Percentiles rank a stretch among this genome's conserved stretches.
Evolutionary conservation across 2,113 vertebrate genomes (phyloP).

Genomic region (crab-eating macaque (Macaca fascicularis)): DNA sequence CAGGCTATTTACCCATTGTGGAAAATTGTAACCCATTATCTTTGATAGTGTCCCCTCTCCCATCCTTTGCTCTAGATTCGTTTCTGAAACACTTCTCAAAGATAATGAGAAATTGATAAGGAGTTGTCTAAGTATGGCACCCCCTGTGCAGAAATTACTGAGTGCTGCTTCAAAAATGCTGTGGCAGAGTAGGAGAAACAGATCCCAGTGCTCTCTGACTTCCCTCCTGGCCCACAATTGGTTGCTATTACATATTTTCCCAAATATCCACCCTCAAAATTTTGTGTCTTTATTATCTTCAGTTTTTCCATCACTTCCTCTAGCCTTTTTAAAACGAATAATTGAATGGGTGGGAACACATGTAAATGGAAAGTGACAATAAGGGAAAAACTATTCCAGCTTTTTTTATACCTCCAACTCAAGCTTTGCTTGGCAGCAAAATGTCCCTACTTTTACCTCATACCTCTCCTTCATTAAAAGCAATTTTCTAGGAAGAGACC

Average conservation of each 20-base stretch:
- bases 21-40: not conserved
- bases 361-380: not conserved
- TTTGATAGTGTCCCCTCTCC: not conserved
- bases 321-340: not conserved
- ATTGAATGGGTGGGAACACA: not conserved
- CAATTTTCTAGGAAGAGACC: not conserved
- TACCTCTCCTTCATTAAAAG: not conserved
- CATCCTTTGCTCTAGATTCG: not conserved
- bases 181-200: not conserved
- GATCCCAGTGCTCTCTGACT: not conserved
- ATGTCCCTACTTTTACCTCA: not conserved
- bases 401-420: not conserved
- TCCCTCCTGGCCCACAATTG: too few relatives aligned
- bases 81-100: not conserved
- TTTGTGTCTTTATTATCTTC: not conserved
- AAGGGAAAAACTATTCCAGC: not conserved
- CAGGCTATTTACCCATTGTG: not conserved
- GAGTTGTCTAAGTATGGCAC: not conserved
- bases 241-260: not conserved
- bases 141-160: not conserved
- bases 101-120: not conserved
- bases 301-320: not conserved
- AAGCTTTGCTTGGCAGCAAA: not conserved
- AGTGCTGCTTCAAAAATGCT: too few relatives aligned
- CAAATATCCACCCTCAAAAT: not conserved